Evolutionary conservation across 2,888 invertebrate genomes (phyloP).

Genomic region (Agriopis marginaria): DNA sequence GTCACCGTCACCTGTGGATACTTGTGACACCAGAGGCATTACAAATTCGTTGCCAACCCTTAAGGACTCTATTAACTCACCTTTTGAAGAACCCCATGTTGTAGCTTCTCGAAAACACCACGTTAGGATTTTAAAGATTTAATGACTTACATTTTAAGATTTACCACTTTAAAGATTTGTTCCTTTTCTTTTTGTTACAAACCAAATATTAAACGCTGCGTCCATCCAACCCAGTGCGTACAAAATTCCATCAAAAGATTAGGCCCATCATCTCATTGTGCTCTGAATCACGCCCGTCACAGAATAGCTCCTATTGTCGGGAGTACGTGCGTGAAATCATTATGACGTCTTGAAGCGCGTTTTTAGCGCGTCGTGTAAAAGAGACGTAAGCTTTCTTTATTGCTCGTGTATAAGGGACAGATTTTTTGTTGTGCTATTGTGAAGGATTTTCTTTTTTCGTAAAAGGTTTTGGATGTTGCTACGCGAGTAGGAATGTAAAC

Average conservation of each 20-base stretch:
- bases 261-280: constrained; percentile 48
- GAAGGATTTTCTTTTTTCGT: constrained; percentile 18
- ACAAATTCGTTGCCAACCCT: too few relatives aligned
- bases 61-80: too few relatives aligned
- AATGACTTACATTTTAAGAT: too few relatives aligned
- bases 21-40: too few relatives aligned
- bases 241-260: constrained; percentile 48
- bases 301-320: constrained; percentile 42
- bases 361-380: constrained; percentile 27
- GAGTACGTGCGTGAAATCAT: constrained; percentile 58
- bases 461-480: constrained; percentile 7
- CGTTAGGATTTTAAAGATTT: too few relatives aligned
- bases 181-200: too few relatives aligned
- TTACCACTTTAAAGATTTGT: too few relatives aligned
- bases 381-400: constrained; percentile 29
- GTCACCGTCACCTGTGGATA: too few relatives aligned
- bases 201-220: constrained; percentile 34
- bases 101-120: too few relatives aligned
- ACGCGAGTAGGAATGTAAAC: not conserved
- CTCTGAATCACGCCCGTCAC: constrained; percentile 40
- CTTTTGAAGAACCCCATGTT: too few relatives aligned
- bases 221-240: constrained; percentile 48
- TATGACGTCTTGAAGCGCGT: constrained; percentile 48
- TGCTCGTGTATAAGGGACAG: constrained; percentile 11
- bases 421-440: constrained; percentile 24